Evolutionary conservation across 2,113 vertebrate genomes (phyloP), one percentile per base, ranked within the genome.

Genomic region (Phyllostomus hastatus): DNA sequence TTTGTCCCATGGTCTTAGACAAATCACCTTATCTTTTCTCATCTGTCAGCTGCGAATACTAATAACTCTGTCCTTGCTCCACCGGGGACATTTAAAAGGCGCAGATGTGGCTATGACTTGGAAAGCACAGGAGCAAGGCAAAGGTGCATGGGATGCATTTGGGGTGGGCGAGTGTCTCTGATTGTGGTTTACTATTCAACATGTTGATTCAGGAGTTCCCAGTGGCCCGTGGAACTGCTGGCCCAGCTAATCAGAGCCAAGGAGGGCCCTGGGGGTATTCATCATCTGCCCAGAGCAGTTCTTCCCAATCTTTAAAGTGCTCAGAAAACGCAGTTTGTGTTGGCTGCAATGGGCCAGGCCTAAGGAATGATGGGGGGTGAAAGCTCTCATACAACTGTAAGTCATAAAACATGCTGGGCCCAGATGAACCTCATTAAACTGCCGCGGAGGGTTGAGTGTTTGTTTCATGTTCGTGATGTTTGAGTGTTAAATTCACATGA

Each of bases 401-500:
- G 82, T 59, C 57, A 85, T 52, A 78, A 94, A 72, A 95, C 33
- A n/a, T 75, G 93, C 76, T 75, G 94, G 92, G 92, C 94, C 85
- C 50, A 19, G 73, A 24, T 92, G 96, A 89, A 88, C 87, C 94
- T 97, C 94, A 85, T 96, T 96, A 96, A 97, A 94, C 95, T 70
- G 83, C 91, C 33, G 35, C 0, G 17, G 66, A 7, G 4, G 28
- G 35, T 38, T 38, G 54, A 93, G 82, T 94, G 88, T 97, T 96
- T 95, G 79, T 84, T 96, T 91, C 93, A 69, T 59, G 76, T 91
- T 87, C 41, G 5, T 76, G 43, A 81, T 80, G 86, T 90, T 90
- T 80, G 86, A 97, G 78, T 90, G 94, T 94, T 93, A 90, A 97
- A 80, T 90, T 96, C 93, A 91, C 59, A 73, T 31, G 75, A 85